Evolutionary conservation across 2,888 invertebrate species (phyloP).

Genomic region (Halictus ligatus): DNA sequence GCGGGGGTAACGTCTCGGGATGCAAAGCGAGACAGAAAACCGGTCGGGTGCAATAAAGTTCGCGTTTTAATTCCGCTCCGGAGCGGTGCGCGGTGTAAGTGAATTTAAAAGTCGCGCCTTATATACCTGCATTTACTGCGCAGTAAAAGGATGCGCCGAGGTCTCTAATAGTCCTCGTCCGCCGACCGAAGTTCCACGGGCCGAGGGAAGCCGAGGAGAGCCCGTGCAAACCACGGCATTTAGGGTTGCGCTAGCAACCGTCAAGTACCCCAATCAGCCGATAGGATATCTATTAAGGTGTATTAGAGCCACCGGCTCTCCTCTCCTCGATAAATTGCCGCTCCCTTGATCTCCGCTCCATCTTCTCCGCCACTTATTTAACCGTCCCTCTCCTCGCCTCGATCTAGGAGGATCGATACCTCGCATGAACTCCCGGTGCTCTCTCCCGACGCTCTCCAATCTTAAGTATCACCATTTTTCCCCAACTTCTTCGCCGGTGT

Average conservation of each 20-base stretch:
- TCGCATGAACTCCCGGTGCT: background rate
- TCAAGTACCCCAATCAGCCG: slow-evolving; percentile 68
- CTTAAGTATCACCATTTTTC: background rate
- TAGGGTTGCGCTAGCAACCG: slow-evolving; percentile 68
- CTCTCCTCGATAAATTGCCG: slow-evolving; percentile 66
- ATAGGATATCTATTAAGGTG: slow-evolving; percentile 78
- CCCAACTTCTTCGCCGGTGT: background rate
- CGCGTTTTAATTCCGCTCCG: slow-evolving; percentile 77
- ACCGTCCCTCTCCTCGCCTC: slow-evolving; percentile 23
- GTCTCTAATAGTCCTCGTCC: slow-evolving; percentile 77
- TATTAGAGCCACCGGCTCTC: slow-evolving; percentile 71
- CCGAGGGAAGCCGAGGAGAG: background rate
- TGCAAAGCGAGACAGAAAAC: slow-evolving; percentile 66
- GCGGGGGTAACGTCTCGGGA: slow-evolving; percentile 42
- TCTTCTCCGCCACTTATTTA: slow-evolving; percentile 12
- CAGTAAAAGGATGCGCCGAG: slow-evolving; percentile 76
- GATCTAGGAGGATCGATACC: slow-evolving; percentile 51
- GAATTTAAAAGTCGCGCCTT: slow-evolving; percentile 81
- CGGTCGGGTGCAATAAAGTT: slow-evolving; percentile 75
- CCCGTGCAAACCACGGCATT: slow-evolving; percentile 51
- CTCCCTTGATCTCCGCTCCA: slow-evolving; percentile 40
- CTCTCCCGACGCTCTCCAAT: background rate
- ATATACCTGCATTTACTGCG: slow-evolving; percentile 79
- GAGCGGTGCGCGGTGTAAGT: slow-evolving; percentile 72
- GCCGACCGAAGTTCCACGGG: slow-evolving; percentile 69